Evolutionary conservation across 2,797 vertebrate species (phyloP).

Genomic region (Glyptemys insculpta): DNA sequence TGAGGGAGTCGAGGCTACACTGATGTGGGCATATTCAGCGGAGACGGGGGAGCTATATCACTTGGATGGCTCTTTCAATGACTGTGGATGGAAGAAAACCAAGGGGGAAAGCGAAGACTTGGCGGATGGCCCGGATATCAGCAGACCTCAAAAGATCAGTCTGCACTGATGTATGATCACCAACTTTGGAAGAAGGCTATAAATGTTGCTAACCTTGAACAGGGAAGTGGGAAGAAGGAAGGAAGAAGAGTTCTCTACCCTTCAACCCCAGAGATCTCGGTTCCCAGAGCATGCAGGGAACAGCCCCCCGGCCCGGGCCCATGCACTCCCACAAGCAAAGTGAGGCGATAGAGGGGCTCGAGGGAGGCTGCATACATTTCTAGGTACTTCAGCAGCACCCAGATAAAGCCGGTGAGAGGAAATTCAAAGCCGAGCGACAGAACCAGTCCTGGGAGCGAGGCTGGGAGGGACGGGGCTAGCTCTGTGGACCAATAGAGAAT

Average conservation of each 20-base stretch:
- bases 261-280: too few species aligned
- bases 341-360: not conserved
- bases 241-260: not conserved
- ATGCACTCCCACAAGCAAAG: not conserved
- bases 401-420: not conserved
- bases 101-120: not conserved
- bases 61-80: not conserved
- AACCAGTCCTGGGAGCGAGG: too few species aligned
- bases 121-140: not conserved
- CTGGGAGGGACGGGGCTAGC: too few species aligned
- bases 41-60: not conserved
- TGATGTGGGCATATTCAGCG: not conserved
- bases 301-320: too few species aligned
- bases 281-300: not conserved
- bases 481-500: not conserved
- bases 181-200: not conserved
- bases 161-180: too few species aligned
- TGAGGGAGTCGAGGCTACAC: not conserved
- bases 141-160: not conserved
- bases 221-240: not conserved
- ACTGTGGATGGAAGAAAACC: not conserved
- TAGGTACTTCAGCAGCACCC: not conserved
- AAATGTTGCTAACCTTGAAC: not conserved
- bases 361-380: not conserved
- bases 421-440: not conserved